phyloP scores from a whole-genome alignment of 2,113 vertebrate species.

The Gobiocypris rarus region DNA sequence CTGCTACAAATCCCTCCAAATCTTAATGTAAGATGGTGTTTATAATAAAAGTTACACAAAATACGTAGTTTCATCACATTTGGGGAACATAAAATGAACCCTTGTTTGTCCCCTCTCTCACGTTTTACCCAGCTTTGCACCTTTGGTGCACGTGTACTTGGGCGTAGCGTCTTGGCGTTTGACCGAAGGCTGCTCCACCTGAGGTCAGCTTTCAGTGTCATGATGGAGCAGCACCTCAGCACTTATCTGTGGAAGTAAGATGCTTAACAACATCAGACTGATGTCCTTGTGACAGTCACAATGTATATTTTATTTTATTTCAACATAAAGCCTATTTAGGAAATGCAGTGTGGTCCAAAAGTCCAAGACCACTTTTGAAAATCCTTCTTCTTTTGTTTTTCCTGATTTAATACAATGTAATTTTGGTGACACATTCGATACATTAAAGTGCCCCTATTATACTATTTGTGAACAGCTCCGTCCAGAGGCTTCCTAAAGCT shows the following conservation, averaged over 20 bases:
- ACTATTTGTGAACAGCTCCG: too few species aligned
- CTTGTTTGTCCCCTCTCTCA: slow-evolving; percentile 28
- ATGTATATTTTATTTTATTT: not conserved
- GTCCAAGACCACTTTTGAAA: not conserved
- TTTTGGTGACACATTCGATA: too few species aligned
- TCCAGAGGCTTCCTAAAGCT: too few species aligned
- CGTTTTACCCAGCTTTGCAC: slow-evolving; percentile 85
- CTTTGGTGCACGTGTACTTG: slow-evolving; percentile 89
- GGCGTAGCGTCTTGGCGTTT: slow-evolving; percentile 89
- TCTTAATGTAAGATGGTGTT: not conserved
- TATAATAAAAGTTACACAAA: not conserved
- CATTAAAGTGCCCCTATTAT: too few species aligned
- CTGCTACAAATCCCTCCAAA: not conserved
- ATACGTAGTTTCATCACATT: not conserved
- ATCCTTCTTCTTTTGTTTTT: not conserved
- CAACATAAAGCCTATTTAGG: not conserved
- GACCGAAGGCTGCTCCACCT: slow-evolving; percentile 89
- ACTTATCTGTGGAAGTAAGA: slow-evolving; percentile 93
- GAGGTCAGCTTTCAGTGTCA: slow-evolving; percentile 87
- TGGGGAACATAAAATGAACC: not conserved
- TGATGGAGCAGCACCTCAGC: slow-evolving; percentile 90
- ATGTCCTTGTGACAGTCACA: not conserved
- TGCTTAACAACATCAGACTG: not conserved
- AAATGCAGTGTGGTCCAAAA: not conserved
- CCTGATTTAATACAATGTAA: not conserved